These are phyloP conservation scores for Aphidius gifuensis DNA, from an alignment of 1,140 invertebrate species.

Conservation along the genomic window DNA sequence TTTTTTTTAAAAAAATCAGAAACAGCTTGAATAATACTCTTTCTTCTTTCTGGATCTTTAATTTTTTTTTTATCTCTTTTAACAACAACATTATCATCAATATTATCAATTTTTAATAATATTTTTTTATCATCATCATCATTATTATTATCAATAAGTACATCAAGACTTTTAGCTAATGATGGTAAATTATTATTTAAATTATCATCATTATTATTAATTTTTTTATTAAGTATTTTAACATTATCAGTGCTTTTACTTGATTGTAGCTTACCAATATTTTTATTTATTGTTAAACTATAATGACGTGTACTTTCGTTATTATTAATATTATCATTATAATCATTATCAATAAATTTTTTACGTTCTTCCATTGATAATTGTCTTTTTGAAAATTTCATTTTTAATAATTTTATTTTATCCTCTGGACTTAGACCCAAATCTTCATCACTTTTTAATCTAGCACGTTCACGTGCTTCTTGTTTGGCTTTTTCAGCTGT, in stretches of 20 bases:
- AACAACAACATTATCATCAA: slow-evolving; percentile 20
- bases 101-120: not conserved
- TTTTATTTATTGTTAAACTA: slow-evolving; percentile 37
- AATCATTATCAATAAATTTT: slow-evolving; percentile 39
- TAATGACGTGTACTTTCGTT: slow-evolving; percentile 40
- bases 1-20: slow-evolving; percentile 76
- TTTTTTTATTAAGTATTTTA: slow-evolving; percentile 38
- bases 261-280: slow-evolving; percentile 39
- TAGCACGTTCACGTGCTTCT: slow-evolving; percentile 66
- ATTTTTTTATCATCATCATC: slow-evolving; percentile 4
- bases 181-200: slow-evolving; percentile 31
- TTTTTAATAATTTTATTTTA: slow-evolving; percentile 58
- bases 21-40: slow-evolving; percentile 80
- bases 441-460: slow-evolving; percentile 70
- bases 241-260: slow-evolving; percentile 53
- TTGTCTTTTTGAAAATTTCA: slow-evolving; percentile 51
- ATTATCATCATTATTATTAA: slow-evolving; percentile 18
- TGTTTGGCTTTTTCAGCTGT: slow-evolving; percentile 63
- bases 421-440: slow-evolving; percentile 71
- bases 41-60: slow-evolving; percentile 69
- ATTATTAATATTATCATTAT: slow-evolving; percentile 20
- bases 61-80: slow-evolving; percentile 53
- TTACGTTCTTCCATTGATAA: slow-evolving; percentile 41
- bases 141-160: slow-evolving; percentile 33
- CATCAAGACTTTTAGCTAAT: slow-evolving; percentile 49